These are phyloP conservation scores for Xiphophorus birchmanni DNA, from an alignment of 2,797 vertebrate genomes.

Conservation along the genomic window DNA sequence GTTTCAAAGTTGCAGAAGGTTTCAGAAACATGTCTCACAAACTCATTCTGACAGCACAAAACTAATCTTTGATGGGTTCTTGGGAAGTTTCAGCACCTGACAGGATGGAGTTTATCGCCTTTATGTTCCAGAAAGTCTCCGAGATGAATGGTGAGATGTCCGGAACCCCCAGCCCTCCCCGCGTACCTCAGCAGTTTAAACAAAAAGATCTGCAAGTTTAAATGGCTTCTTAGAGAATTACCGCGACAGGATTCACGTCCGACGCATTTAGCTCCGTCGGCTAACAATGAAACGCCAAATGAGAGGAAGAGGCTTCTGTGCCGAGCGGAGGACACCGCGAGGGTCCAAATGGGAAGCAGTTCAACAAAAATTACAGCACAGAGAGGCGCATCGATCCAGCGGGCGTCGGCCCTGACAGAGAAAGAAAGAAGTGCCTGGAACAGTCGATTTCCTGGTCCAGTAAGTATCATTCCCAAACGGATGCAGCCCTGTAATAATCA, in stretches of 20 bases:
- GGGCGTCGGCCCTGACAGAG: slow-evolving; percentile 9
- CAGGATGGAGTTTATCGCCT: neutral
- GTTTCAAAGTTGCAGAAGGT: neutral
- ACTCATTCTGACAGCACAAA: slow-evolving; percentile 13
- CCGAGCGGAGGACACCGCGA: neutral
- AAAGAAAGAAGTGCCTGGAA: slow-evolving; percentile 10
- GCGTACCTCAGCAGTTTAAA: slow-evolving; percentile 18
- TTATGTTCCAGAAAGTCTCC: neutral
- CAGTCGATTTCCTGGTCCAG: slow-evolving; percentile 30
- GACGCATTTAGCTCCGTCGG: neutral
- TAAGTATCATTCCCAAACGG: slow-evolving; percentile 26
- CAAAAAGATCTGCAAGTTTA: slow-evolving; percentile 3
- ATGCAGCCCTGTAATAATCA: slow-evolving; percentile 31
- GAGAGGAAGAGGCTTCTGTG: slow-evolving; percentile 6
- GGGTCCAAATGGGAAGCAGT: slow-evolving; percentile 19
- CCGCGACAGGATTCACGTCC: neutral
- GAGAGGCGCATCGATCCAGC: slow-evolving; percentile 35
- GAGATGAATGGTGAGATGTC: neutral
- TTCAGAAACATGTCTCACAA: slow-evolving; percentile 2
- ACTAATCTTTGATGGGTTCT: neutral
- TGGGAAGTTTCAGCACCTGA: neutral
- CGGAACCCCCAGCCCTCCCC: neutral
- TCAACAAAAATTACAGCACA: slow-evolving; percentile 38
- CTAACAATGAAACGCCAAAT: neutral
- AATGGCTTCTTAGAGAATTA: neutral